phyloP scores from a whole-genome alignment of 1,140 invertebrate species.

The Diuraphis noxia region DNA sequence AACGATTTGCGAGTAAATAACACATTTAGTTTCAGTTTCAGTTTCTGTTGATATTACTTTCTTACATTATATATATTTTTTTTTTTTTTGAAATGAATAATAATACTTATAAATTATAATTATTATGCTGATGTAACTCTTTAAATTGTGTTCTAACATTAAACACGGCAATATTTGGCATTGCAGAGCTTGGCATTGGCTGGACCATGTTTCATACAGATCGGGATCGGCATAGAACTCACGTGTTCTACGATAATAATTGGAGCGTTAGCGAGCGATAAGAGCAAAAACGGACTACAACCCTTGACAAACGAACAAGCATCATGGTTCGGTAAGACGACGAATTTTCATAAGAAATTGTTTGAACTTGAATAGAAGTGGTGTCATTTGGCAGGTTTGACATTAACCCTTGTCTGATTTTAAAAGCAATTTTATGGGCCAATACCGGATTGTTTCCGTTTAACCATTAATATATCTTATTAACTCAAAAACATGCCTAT shows the following conservation, averaged over 20 bases:
- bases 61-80: background rate
- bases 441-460: too few species aligned
- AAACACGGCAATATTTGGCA: background rate
- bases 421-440: too few species aligned
- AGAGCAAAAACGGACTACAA: background rate
- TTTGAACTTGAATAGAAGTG: background rate
- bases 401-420: too few species aligned
- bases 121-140: background rate
- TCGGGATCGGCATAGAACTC: constrained; percentile 57
- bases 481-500: too few species aligned
- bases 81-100: too few species aligned
- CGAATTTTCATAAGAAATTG: background rate
- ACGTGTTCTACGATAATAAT: constrained; percentile 57
- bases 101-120: background rate
- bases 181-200: constrained; percentile 7
- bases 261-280: constrained; percentile 55
- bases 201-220: constrained; percentile 51
- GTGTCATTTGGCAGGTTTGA: too few species aligned
- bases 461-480: too few species aligned
- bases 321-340: constrained; percentile 58
- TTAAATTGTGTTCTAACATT: background rate
- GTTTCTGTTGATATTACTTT: too few species aligned
- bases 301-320: constrained; percentile 55
- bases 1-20: background rate
- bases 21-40: too few species aligned